Conservation (phyloP, 1,140 invertebrate genomes). For the Drosophila subobscura region DNA sequence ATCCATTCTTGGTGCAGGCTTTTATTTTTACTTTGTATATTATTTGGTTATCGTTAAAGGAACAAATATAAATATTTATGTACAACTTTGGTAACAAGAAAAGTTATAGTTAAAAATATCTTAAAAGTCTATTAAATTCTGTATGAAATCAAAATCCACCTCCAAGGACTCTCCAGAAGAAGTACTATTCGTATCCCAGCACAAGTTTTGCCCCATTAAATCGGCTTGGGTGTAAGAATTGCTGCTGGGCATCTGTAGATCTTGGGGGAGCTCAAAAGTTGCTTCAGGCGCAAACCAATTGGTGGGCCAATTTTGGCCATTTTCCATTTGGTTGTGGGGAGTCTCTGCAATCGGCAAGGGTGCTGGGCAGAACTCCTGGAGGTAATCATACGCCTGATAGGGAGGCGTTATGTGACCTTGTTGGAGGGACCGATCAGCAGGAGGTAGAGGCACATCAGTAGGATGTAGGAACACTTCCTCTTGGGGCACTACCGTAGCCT, state of each 20-base stretch:
- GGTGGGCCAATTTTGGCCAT: constrained; percentile 9
- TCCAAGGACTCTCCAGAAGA: constrained; percentile 38
- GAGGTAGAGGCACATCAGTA: too few species aligned
- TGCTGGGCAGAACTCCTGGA: constrained; percentile 21
- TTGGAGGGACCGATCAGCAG: not conserved
- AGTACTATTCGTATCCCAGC: constrained; percentile 45
- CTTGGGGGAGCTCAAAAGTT: not conserved
- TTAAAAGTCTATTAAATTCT: constrained; percentile 56
- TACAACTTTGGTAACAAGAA: not conserved
- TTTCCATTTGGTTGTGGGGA: constrained; percentile 2
- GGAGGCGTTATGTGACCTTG: constrained; percentile 32
- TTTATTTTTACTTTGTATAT: too few species aligned
- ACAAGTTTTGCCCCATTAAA: constrained; percentile 15
- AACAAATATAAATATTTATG: not conserved
- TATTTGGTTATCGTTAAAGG: too few species aligned
- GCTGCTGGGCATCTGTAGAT: not conserved
- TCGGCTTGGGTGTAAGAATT: not conserved
- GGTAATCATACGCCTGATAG: constrained; percentile 33
- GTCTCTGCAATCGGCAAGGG: constrained; percentile 4
- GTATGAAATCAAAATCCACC: constrained; percentile 59
- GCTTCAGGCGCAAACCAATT: constrained; percentile 8
- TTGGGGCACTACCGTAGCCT: not conserved
- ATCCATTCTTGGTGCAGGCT: too few species aligned
- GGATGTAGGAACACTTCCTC: too few species aligned
- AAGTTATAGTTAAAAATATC: not conserved